phyloP scores from a whole-genome alignment of 2,113 vertebrate species.

The Solea solea region DNA sequence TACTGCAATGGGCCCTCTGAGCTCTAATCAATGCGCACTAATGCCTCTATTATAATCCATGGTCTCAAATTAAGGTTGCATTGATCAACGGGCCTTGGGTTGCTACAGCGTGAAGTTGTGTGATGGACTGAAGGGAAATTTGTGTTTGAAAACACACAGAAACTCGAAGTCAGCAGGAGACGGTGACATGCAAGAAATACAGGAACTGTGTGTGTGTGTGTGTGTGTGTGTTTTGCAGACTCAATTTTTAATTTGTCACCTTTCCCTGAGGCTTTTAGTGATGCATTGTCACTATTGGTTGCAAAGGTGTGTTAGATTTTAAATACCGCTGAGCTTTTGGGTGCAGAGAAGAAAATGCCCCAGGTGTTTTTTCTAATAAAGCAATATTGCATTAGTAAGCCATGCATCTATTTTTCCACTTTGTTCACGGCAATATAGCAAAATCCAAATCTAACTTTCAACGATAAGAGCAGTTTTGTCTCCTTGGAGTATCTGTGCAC shows the following conservation, averaged over 20 bases:
- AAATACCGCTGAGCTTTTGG: slow-evolving; percentile 62
- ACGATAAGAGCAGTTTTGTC: too few relatives aligned
- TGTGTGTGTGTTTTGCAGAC: slow-evolving; percentile 17
- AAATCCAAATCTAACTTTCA: too few relatives aligned
- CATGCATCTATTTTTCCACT: slow-evolving; percentile 22
- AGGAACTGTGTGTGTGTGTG: neutral
- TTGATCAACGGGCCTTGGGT: slow-evolving; percentile 70
- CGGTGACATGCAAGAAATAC: slow-evolving; percentile 13
- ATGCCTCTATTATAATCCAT: slow-evolving; percentile 80
- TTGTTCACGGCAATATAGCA: neutral
- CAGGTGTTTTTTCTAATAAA: slow-evolving; percentile 46
- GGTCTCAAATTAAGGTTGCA: slow-evolving; percentile 73
- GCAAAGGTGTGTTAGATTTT: slow-evolving; percentile 59
- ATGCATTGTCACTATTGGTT: slow-evolving; percentile 36
- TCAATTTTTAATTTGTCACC: slow-evolving; percentile 43
- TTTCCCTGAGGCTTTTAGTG: slow-evolving; percentile 55
- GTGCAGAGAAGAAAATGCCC: slow-evolving; percentile 36
- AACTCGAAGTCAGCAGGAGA: slow-evolving; percentile 9
- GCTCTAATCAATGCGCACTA: slow-evolving; percentile 73
- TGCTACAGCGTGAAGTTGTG: slow-evolving; percentile 37
- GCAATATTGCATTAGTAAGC: slow-evolving; percentile 44
- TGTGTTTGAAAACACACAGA: slow-evolving; percentile 30
- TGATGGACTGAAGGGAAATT: slow-evolving; percentile 26
- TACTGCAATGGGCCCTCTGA: slow-evolving; percentile 47
- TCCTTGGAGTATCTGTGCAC: too few relatives aligned